Evolutionary conservation across 1,140 invertebrate species (phyloP).

Genomic region (Steinernema khuongi): DNA sequence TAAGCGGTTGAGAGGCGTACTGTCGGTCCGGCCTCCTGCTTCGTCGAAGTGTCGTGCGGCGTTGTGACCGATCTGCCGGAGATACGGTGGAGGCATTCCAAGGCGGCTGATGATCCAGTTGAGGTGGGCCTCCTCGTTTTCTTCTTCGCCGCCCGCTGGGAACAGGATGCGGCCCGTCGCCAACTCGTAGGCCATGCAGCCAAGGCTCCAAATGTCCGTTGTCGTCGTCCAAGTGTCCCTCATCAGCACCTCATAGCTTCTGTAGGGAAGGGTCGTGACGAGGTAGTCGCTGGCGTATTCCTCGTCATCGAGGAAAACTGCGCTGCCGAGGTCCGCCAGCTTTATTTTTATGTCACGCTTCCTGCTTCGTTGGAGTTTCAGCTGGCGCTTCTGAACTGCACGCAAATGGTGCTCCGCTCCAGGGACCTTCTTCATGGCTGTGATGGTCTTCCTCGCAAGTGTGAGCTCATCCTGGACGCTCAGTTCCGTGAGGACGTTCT

Average conservation of each 20-base stretch:
- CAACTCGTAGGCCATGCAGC: not conserved
- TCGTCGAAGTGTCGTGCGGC: not conserved
- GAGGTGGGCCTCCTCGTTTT: not conserved
- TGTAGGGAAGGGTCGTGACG: not conserved
- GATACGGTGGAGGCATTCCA: not conserved
- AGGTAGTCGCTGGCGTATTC: not conserved
- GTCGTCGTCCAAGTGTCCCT: not conserved
- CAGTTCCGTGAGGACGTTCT: not conserved
- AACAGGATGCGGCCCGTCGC: not conserved
- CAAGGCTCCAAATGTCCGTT: conserved; percentile 6
- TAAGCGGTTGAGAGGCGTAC: not conserved
- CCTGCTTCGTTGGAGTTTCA: not conserved
- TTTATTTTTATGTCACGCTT: not conserved
- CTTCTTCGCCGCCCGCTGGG: not conserved
- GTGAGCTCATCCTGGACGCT: not conserved
- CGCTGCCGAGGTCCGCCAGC: not conserved
- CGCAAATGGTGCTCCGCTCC: not conserved
- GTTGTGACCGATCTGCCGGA: not conserved
- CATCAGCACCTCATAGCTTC: conserved; percentile 4
- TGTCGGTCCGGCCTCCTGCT: not conserved
- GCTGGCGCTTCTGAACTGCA: not conserved
- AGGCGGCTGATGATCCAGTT: not conserved
- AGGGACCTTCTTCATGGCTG: not conserved
- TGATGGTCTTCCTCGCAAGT: not conserved
- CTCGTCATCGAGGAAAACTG: not conserved